Evolutionary conservation across 2,888 invertebrate species (phyloP).

Genomic region (Caenorhabditis zanzibari): DNA sequence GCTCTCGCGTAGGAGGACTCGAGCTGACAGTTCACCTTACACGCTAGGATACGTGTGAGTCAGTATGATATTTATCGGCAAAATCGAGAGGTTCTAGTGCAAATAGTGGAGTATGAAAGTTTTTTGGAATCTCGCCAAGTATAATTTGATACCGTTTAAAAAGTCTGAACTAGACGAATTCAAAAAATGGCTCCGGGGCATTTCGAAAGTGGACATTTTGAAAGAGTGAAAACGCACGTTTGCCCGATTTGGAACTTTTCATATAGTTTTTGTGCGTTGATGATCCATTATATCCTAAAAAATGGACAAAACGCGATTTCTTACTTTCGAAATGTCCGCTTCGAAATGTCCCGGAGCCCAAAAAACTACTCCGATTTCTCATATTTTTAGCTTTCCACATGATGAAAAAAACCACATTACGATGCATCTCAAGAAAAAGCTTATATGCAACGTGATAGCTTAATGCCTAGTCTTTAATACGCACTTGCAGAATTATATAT

Average conservation of each 20-base stretch:
- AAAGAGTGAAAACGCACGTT: no score
- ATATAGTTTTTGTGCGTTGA: no score
- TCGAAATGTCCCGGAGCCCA: no score
- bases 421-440: constrained; percentile 9
- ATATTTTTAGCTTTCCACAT: neutral
- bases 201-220: no score
- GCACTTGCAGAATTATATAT: constrained; percentile 24
- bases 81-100: constrained; percentile 3
- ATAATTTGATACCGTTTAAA: neutral
- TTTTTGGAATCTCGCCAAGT: constrained; percentile 17
- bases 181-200: no score
- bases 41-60: constrained; percentile 33
- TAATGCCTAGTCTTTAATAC: constrained; percentile 17
- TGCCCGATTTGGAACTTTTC: no score
- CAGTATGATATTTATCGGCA: constrained; percentile 22
- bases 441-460: constrained; percentile 30
- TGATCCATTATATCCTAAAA: no score
- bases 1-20: constrained; percentile 27
- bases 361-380: no score
- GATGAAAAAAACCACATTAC: neutral
- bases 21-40: constrained; percentile 47
- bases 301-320: no score
- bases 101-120: neutral
- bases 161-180: no score
- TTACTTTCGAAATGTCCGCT: no score